Base-by-base conservation (phyloP, 2,888 invertebrate species). In the Plutella xylostella region DNA sequence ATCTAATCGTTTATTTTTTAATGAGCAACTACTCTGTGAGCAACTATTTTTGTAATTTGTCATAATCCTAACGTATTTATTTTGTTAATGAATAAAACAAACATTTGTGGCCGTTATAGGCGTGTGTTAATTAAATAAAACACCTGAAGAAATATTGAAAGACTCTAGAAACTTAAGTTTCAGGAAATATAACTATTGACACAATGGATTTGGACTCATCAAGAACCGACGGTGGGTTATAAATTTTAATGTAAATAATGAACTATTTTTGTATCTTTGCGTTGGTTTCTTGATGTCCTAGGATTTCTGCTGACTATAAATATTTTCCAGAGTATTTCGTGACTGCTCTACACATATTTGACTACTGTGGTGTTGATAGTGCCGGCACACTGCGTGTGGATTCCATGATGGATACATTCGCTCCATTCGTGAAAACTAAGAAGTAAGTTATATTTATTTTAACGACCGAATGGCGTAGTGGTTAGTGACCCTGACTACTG, bases 291-390 rank as follows among this genome's bases (percentile, higher is more conserved):
- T 20, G 42, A 19, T 20, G 3, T 12, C 42, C 31, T 14, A 31
- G 30, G n/a, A n/a, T n/a, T n/a, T n/a, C n/a, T n/a, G n/a, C n/a
- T n/a, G n/a, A n/a, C n/a, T n/a, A n/a, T n/a, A n/a, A n/a, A n/a
- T n/a, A 63, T 72, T 63, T 65, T 73, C 49, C 69, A 83, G 83
- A 78, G 53, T 80, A 73, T 64, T 67, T 69, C 51, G 66, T 70
- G 60, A 79, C 78, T 46, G 83, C 83, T 46, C 59, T 66, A 38
- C 78, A 79, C 54, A 78, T 83, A 61, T 83, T 83, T 63, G 72
- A 77, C 53, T 74, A 64, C 58, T 83, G 78, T 56, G 77, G 77
- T 47, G 70, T 65, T 9, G 69, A 76, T 38, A 72, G 59, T 52
- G 59, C 67, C 31, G 68, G 68, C 41, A 64, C 67, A 50, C 57